These are phyloP conservation scores for Rhagoletis zephyria DNA, from an alignment of 1,140 invertebrate species.

Conservation along the genomic window DNA sequence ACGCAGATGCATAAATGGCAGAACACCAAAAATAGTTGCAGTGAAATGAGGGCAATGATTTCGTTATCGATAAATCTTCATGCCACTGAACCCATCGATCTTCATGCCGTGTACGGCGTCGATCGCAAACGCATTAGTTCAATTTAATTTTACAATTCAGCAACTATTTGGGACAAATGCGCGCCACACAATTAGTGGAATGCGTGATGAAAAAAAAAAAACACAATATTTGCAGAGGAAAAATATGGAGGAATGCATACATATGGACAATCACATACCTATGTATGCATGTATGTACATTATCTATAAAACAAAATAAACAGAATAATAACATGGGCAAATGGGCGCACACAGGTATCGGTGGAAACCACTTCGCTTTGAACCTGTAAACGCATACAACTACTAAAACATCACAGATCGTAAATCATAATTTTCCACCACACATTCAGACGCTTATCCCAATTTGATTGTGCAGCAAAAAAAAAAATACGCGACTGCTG, in stretches of 20 bases:
- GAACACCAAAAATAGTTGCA: not conserved
- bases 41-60: conserved; percentile 22
- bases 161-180: conserved; percentile 40
- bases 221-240: not conserved
- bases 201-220: not conserved
- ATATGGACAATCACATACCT: too few species aligned
- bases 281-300: not conserved
- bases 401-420: not conserved
- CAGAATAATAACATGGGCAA: not conserved
- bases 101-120: not conserved
- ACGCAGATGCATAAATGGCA: not conserved
- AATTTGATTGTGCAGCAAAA: not conserved
- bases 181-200: not conserved
- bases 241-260: too few species aligned
- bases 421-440: not conserved
- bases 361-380: not conserved
- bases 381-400: not conserved
- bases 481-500: not conserved
- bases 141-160: conserved; percentile 49
- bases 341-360: not conserved
- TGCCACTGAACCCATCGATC: conserved; percentile 26
- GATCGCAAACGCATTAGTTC: not conserved
- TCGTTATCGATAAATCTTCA: conserved; percentile 42
- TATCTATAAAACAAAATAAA: not conserved
- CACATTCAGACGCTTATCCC: not conserved